A percentile compares a stretch with the other conserved stretches of the same genome.
Evolutionary conservation across 2,797 vertebrate genomes (phyloP).

Genomic region (Vipera ursinii): DNA sequence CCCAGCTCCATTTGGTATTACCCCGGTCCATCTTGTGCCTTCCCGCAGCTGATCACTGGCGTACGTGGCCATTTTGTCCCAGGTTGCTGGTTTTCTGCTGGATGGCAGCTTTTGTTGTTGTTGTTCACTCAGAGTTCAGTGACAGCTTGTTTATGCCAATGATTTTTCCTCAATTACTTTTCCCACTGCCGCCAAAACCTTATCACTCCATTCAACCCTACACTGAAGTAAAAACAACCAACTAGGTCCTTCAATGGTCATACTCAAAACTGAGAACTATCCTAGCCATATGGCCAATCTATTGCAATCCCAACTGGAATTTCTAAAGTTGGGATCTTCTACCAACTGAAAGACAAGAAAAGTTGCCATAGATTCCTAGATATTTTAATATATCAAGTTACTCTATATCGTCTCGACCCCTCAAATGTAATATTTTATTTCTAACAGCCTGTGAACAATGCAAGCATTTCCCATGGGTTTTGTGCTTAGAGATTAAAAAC

Average conservation of each 20-base stretch:
- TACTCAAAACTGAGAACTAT: not conserved
- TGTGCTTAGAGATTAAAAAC: not conserved
- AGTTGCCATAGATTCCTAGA: not conserved
- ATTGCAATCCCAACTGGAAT: not conserved
- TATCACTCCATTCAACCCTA: not conserved
- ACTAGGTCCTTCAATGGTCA: not conserved
- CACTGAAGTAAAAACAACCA: not conserved
- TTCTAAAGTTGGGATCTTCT: not conserved
- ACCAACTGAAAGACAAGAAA: not conserved
- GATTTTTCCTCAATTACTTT: not conserved
- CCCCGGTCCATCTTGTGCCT: not conserved
- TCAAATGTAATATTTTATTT: not conserved
- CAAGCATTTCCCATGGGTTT: not conserved
- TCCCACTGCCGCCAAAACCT: not conserved
- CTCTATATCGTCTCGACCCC: not conserved
- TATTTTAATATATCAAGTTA: not conserved
- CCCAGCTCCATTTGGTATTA: not conserved
- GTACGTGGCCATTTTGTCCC: not conserved
- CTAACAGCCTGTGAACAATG: not conserved
- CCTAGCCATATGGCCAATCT: not conserved
- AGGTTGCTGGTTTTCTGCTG: not conserved
- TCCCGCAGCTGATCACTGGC: not conserved
- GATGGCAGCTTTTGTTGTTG: not conserved
- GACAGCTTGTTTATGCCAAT: not conserved
- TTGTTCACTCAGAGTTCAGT: not conserved